A percentile compares a stretch with the other conserved stretches of the same genome.
phyloP scores from a whole-genome alignment of 2,797 vertebrate species.

The Sebastiscus tertius region DNA sequence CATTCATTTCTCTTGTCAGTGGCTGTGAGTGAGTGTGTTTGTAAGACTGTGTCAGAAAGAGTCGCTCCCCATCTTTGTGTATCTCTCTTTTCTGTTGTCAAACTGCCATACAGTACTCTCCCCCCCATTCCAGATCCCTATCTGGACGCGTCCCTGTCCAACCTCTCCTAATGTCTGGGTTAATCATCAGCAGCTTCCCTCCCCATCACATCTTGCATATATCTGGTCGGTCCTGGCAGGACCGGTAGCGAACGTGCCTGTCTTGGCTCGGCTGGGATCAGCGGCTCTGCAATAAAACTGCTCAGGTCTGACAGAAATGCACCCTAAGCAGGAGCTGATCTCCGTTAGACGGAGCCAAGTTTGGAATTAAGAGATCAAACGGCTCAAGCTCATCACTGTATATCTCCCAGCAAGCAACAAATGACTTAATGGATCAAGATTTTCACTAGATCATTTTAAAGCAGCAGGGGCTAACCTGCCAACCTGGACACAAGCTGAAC shows the following conservation, averaged over 20 bases:
- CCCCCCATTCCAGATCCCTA: slow-evolving; percentile 11
- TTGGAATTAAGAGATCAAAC: slow-evolving; percentile 85
- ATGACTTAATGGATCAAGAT: slow-evolving; percentile 79
- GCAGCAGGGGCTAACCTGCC: slow-evolving; percentile 29
- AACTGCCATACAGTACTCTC: slow-evolving; percentile 19
- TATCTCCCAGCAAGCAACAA: slow-evolving; percentile 75
- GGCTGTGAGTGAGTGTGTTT: slow-evolving; percentile 19
- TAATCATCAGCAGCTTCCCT: slow-evolving; percentile 54
- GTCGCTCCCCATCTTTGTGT: slow-evolving; percentile 15
- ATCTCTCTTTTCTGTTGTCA: slow-evolving; percentile 25
- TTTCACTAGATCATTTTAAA: slow-evolving; percentile 61
- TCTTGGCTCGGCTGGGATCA: slow-evolving; percentile 64
- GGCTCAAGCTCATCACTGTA: slow-evolving; percentile 69
- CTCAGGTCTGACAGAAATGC: slow-evolving; percentile 82
- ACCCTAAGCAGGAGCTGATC: slow-evolving; percentile 80
- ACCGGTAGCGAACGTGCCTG: slow-evolving; percentile 20
- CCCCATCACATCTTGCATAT: slow-evolving; percentile 41
- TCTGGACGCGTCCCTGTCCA: slow-evolving; percentile 31
- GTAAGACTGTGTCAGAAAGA: background rate
- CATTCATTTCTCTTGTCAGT: slow-evolving; percentile 17
- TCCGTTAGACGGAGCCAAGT: slow-evolving; percentile 76
- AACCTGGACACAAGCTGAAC: slow-evolving; percentile 28
- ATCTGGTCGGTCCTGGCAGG: slow-evolving; percentile 51
- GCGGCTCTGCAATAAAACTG: slow-evolving; percentile 71
- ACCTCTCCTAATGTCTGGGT: slow-evolving; percentile 45